Conservation (phyloP, 2,888 invertebrate genomes). For the Tethea ocularis region DNA sequence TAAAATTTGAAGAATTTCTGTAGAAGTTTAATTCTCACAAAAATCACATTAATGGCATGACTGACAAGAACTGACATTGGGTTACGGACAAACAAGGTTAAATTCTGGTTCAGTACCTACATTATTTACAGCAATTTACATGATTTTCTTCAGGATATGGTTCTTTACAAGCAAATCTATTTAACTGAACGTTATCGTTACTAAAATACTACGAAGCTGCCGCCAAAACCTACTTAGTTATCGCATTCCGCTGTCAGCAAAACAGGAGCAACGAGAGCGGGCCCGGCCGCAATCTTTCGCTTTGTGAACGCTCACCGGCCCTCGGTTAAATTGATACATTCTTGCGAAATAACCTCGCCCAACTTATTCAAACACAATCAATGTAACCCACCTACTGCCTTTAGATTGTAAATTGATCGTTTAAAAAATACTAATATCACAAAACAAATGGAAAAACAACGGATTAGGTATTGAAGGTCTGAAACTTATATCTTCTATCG, state of each 20-base stretch:
- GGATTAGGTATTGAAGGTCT: background rate
- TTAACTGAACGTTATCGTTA: slow-evolving; percentile 59
- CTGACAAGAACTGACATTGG: too few species aligned
- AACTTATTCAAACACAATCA: slow-evolving; percentile 75
- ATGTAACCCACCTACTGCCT: slow-evolving; percentile 25
- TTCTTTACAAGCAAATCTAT: slow-evolving; percentile 48
- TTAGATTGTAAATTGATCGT: slow-evolving; percentile 49
- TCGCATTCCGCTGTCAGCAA: slow-evolving; percentile 74
- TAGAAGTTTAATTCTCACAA: too few species aligned
- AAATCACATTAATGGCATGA: too few species aligned
- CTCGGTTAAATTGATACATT: slow-evolving; percentile 79
- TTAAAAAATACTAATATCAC: slow-evolving; percentile 27
- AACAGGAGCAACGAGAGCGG: slow-evolving; percentile 69
- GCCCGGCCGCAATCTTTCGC: slow-evolving; percentile 67
- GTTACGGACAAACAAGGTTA: too few species aligned
- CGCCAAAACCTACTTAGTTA: slow-evolving; percentile 74
- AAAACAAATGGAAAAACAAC: background rate
- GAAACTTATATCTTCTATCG: background rate
- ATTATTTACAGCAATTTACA: slow-evolving; percentile 22
- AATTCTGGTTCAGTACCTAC: too few species aligned
- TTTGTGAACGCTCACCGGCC: slow-evolving; percentile 67
- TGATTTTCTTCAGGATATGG: slow-evolving; percentile 40
- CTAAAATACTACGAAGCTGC: slow-evolving; percentile 60
- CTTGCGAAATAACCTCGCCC: slow-evolving; percentile 79
- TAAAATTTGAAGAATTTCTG: too few species aligned